Conservation (phyloP, 2,113 vertebrate genomes). For the Salminus brasiliensis region DNA sequence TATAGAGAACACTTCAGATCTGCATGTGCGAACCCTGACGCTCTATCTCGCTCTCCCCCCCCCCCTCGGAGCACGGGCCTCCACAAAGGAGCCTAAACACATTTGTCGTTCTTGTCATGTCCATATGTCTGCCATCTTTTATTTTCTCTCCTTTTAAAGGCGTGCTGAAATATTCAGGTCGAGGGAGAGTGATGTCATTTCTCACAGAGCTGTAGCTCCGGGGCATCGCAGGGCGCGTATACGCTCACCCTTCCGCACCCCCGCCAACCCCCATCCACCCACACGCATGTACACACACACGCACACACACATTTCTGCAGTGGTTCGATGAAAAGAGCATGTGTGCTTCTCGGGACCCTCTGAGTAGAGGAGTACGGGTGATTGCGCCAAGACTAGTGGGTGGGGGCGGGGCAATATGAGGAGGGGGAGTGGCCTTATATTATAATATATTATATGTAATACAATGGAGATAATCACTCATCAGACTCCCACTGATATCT, state of each 20-base stretch:
- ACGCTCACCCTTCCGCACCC: background rate
- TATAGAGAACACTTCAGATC: background rate
- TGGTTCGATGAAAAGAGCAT: background rate
- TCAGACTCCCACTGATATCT: no score
- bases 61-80: background rate
- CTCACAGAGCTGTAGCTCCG: constrained; percentile 16
- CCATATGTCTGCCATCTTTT: background rate
- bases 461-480: no score
- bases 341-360: constrained; percentile 35
- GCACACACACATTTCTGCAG: background rate
- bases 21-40: no score
- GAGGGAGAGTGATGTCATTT: constrained; percentile 17
- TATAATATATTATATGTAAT: no score
- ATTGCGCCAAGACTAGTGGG: constrained; percentile 11
- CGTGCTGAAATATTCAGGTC: constrained; percentile 42
- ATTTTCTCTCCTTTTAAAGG: constrained; percentile 7
- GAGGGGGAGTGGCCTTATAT: no score
- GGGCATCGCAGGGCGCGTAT: background rate
- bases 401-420: background rate
- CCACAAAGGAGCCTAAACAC: background rate
- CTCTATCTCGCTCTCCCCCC: background rate
- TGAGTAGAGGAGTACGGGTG: constrained; percentile 7
- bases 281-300: background rate
- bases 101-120: constrained; percentile 8
- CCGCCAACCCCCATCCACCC: no score